Evolutionary conservation across 2,113 vertebrate species (phyloP).

Genomic region (Petrocephalus zakoni): DNA sequence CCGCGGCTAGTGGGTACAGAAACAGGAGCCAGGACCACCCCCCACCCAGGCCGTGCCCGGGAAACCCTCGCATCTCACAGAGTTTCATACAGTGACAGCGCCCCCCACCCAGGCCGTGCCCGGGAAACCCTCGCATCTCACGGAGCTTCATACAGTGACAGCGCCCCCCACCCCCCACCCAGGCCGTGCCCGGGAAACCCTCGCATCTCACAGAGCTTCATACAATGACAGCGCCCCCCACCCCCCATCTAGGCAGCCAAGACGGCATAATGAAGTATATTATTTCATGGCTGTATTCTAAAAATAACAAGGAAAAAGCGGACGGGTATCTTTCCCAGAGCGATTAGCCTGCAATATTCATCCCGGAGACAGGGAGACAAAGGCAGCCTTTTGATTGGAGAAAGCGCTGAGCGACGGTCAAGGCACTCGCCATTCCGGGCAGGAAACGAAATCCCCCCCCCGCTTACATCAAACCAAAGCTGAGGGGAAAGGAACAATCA

Average conservation of each 20-base stretch:
- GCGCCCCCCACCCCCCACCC: neutral
- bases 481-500: neutral
- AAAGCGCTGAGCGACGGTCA: conserved; percentile 19
- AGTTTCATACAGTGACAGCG: neutral
- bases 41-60: neutral
- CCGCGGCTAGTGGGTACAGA: too few species aligned
- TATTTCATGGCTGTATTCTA: conserved; percentile 20
- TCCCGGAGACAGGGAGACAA: conserved; percentile 18
- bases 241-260: neutral
- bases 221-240: neutral
- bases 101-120: neutral
- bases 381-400: conserved; percentile 1
- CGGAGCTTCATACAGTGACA: neutral
- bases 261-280: neutral
- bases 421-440: conserved; percentile 11
- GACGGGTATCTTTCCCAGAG: conserved; percentile 21
- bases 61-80: neutral
- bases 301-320: conserved; percentile 13
- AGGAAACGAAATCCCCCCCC: conserved; percentile 12
- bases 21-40: neutral
- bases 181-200: neutral
- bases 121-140: neutral
- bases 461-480: conserved; percentile 16
- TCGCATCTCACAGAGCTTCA: neutral
- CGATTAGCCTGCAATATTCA: conserved; percentile 22